These are phyloP conservation scores for Cettia cetti DNA, from an alignment of 2,113 vertebrate genomes.

Conservation along the genomic window DNA sequence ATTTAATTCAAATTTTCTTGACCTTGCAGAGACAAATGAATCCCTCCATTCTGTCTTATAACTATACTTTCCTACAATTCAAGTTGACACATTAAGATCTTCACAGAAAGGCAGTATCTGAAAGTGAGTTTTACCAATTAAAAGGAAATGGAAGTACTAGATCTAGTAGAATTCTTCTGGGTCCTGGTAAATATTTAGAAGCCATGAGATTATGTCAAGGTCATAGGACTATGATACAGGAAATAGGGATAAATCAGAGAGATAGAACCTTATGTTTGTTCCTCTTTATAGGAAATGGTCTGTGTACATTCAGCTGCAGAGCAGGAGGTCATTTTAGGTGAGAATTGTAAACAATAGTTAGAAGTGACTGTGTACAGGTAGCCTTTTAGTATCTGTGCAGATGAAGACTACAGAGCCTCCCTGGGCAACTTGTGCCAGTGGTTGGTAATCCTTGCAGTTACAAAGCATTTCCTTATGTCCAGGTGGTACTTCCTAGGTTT, in stretches of 20 bases:
- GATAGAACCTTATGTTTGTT: not conserved
- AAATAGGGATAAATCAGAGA: not conserved
- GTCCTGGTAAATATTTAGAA: not conserved
- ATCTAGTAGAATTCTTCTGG: not conserved
- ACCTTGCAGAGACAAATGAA: not conserved
- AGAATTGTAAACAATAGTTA: not conserved
- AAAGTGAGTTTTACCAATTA: not conserved
- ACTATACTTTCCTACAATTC: not conserved
- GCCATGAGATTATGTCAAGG: not conserved
- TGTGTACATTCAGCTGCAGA: not conserved
- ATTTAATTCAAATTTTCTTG: not conserved
- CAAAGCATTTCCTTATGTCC: not conserved
- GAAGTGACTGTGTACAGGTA: not conserved
- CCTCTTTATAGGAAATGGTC: not conserved
- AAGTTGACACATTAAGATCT: not conserved
- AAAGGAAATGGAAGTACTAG: not conserved
- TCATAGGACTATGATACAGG: not conserved
- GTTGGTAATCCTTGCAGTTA: not conserved
- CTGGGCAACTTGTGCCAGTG: not conserved
- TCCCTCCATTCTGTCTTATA: not conserved
- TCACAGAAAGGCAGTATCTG: not conserved
- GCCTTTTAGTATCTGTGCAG: not conserved
- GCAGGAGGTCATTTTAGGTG: not conserved
- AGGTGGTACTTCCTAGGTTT: not conserved
- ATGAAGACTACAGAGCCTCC: not conserved